Percentiles rank a stretch among this genome's conserved stretches.
These are phyloP conservation scores for Tragelaphus strepsiceros DNA, from an alignment of 2,113 vertebrate species.

Conservation along the genomic window DNA sequence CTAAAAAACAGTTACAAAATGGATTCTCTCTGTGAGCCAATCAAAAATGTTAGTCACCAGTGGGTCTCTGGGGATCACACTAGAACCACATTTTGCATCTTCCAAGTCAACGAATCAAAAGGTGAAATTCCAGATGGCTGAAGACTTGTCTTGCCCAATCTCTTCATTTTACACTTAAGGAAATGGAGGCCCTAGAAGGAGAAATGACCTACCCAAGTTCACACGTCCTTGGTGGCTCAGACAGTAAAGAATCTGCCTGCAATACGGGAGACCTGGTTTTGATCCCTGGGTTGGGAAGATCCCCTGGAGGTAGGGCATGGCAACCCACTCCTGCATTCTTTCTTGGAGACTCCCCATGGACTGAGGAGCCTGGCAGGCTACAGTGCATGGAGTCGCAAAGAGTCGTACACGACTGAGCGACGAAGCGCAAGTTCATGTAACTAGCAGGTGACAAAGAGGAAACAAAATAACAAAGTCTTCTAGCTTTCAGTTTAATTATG, in stretches of 20 bases:
- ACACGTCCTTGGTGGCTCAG: not conserved
- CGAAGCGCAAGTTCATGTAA: conserved; percentile 11
- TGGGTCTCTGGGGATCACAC: not conserved
- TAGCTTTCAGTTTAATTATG: not conserved
- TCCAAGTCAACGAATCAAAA: not conserved
- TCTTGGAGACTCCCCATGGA: not conserved
- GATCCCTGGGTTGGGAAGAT: not conserved
- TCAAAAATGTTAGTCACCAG: not conserved
- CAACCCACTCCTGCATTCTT: not conserved
- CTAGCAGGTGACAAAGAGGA: not conserved
- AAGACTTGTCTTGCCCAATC: not conserved
- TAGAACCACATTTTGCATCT: not conserved
- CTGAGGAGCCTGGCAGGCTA: not conserved
- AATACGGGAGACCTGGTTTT: not conserved
- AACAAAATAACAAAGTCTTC: not conserved
- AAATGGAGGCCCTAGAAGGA: not conserved
- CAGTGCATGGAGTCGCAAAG: not conserved
- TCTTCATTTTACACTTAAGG: not conserved
- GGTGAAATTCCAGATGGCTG: not conserved
- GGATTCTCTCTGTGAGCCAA: not conserved
- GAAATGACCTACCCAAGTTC: conserved; percentile 36
- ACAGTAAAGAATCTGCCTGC: not conserved
- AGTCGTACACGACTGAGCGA: fast-evolving
- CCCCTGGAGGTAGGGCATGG: not conserved
- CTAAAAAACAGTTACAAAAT: not conserved